Evolutionary conservation across 2,797 vertebrate species (phyloP).

Genomic region (Graptemys geographica): DNA sequence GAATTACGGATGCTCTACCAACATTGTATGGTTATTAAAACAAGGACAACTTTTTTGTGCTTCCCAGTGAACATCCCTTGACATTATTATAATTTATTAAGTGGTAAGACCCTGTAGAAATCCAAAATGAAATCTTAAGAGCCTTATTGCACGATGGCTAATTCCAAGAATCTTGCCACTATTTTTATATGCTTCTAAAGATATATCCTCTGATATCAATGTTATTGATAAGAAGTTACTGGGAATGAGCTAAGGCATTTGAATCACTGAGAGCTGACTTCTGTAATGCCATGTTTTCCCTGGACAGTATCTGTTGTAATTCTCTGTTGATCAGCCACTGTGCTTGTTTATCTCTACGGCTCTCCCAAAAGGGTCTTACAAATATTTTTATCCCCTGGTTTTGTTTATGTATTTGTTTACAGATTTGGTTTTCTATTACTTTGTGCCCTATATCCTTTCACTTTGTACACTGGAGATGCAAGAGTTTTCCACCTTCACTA

Average conservation of each 20-base stretch:
- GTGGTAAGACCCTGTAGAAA: not conserved
- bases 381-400: not conserved
- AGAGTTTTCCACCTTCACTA: not conserved
- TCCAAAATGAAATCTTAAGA: not conserved
- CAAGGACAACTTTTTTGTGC: not conserved
- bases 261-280: not conserved
- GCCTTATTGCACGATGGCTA: not conserved
- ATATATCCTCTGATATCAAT: not conserved
- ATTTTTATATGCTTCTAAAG: not conserved
- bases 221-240: not conserved
- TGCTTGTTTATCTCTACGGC: not conserved
- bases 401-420: not conserved
- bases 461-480: not conserved
- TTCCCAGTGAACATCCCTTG: not conserved
- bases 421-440: not conserved
- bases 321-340: not conserved
- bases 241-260: rapidly evolving
- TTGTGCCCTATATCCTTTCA: not conserved
- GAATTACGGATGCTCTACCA: not conserved
- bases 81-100: not conserved
- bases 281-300: not conserved
- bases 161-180: not conserved
- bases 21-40: not conserved
- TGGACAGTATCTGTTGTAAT: not conserved
- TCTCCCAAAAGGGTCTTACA: not conserved